Evolutionary conservation across 2,888 invertebrate genomes (phyloP).

Genomic region (Calameuta pallipes): DNA sequence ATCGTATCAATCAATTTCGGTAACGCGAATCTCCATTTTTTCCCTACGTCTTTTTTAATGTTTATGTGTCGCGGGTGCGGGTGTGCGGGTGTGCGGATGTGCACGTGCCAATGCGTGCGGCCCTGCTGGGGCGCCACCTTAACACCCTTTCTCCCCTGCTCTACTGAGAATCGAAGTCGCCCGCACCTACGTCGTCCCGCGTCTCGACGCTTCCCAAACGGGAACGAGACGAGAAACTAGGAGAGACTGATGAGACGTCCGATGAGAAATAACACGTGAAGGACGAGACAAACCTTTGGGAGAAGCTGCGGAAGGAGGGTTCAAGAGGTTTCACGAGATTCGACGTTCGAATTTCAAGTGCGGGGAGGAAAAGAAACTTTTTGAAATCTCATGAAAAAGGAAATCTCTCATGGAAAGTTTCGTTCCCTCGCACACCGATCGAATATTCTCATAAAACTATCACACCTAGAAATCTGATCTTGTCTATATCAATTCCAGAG

Average conservation of each 20-base stretch:
- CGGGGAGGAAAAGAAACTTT: slow-evolving; percentile 37
- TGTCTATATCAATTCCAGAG: too few species aligned
- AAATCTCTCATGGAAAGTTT: slow-evolving; percentile 31
- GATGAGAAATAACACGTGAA: too few species aligned
- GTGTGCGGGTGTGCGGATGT: too few species aligned
- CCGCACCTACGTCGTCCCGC: too few species aligned
- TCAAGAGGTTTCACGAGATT: too few species aligned
- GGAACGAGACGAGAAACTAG: slow-evolving; percentile 10
- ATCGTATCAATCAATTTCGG: slow-evolving; percentile 53
- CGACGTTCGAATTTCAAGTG: slow-evolving; percentile 20
- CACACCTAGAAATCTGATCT: neutral
- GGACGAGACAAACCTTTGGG: neutral
- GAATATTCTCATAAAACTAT: neutral
- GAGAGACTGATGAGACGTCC: slow-evolving; percentile 7
- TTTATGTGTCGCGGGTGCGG: too few species aligned
- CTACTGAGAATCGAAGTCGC: slow-evolving; percentile 10
- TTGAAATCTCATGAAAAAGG: slow-evolving; percentile 32
- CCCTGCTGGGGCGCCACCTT: slow-evolving; percentile 11
- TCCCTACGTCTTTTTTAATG: neutral
- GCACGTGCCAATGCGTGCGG: too few species aligned
- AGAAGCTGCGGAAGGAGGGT: slow-evolving; percentile 11
- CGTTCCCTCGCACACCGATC: neutral
- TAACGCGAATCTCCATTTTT: slow-evolving; percentile 21
- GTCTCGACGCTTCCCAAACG: slow-evolving; percentile 13
- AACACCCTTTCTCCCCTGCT: slow-evolving; percentile 30